Evolutionary conservation across 2,888 invertebrate genomes (phyloP).

Genomic region (Serrognathus titanus): DNA sequence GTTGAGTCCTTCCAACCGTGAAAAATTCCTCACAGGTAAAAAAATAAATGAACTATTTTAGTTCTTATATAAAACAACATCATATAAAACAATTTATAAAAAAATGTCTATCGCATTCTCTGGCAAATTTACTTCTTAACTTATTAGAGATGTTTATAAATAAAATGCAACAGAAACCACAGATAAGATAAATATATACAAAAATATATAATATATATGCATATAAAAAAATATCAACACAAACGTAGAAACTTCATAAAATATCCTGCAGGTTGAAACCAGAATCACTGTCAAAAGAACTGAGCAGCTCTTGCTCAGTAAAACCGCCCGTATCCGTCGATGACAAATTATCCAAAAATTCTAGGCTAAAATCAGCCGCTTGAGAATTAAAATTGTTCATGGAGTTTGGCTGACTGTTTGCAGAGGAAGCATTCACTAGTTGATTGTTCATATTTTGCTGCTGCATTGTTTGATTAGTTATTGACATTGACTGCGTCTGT

Average conservation of each 20-base stretch:
- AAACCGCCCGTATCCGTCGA: constrained; percentile 71
- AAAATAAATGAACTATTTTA: constrained; percentile 1
- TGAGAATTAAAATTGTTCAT: constrained; percentile 54
- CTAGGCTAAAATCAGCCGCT: constrained; percentile 71
- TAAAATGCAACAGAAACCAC: constrained; percentile 38
- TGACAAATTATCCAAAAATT: constrained; percentile 81
- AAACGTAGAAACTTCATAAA: constrained; percentile 28
- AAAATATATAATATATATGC: constrained; percentile 35
- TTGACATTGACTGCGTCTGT: constrained; percentile 64
- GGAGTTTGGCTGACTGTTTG: constrained; percentile 36
- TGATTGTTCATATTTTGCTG: constrained; percentile 29
- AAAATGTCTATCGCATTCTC: not conserved
- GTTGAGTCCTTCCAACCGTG: not conserved
- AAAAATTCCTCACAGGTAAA: not conserved
- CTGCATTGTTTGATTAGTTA: constrained; percentile 40
- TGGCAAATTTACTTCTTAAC: not conserved
- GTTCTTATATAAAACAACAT: constrained; percentile 10
- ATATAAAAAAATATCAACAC: constrained; percentile 38
- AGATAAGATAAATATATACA: constrained; percentile 23
- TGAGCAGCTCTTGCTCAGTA: constrained; percentile 78
- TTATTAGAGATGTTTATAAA: constrained; percentile 19
- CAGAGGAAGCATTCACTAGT: constrained; percentile 38
- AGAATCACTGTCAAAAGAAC: constrained; percentile 75
- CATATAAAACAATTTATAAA: constrained; percentile 9
- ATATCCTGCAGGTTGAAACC: constrained; percentile 57